Evolutionary conservation across 1,140 invertebrate species (phyloP).

Genomic region (Macrobrachium rosenbergii): DNA sequence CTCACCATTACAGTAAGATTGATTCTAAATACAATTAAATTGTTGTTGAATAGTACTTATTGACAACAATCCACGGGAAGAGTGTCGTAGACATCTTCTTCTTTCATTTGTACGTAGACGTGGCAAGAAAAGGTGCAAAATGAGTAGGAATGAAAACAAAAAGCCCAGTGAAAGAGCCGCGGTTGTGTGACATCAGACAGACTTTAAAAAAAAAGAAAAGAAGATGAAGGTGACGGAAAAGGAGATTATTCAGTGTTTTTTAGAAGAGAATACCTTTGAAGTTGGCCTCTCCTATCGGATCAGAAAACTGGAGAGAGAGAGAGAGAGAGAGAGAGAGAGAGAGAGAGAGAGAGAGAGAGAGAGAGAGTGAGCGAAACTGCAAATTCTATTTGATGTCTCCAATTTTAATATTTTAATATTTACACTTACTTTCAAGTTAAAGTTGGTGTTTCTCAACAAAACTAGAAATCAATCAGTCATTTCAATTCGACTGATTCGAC

Average conservation of each 20-base stretch:
- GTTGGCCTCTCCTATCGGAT: neutral
- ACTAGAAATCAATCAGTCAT: too few species aligned
- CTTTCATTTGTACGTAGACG: too few species aligned
- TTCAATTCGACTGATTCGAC: neutral
- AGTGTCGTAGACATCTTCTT: too few species aligned
- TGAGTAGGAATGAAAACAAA: neutral
- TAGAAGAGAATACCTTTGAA: too few species aligned
- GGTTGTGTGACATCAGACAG: neutral
- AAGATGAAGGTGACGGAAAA: neutral
- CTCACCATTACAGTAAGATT: too few species aligned
- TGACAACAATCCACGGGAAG: too few species aligned
- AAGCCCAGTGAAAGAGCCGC: neutral
- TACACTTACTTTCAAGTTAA: too few species aligned
- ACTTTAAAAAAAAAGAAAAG: neutral
- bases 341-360: constrained; percentile 1
- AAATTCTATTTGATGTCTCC: too few species aligned
- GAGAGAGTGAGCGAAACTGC: neutral
- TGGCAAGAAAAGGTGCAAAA: neutral
- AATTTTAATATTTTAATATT: too few species aligned
- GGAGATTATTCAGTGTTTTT: neutral
- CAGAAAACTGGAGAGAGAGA: neutral
- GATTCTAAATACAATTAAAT: too few species aligned
- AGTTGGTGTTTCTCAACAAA: too few species aligned
- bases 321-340: neutral
- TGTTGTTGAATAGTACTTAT: too few species aligned